Percentiles rank a stretch among this genome's conserved stretches.
These are phyloP conservation scores for Trisateles emortualis DNA, from an alignment of 2,888 invertebrate genomes.

Conservation along the genomic window DNA sequence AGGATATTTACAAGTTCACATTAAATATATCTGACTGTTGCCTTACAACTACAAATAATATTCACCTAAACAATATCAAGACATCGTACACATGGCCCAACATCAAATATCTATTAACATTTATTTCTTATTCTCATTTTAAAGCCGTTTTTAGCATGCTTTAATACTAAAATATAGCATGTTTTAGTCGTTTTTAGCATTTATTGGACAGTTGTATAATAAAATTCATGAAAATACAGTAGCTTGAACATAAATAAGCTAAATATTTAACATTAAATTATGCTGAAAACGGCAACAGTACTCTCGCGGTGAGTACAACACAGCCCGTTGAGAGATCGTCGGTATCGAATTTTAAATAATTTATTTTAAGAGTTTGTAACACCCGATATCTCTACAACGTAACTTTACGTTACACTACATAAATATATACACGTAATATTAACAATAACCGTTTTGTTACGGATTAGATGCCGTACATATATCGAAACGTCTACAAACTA, in stretches of 20 bases:
- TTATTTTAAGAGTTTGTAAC: slow-evolving; percentile 37
- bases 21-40: slow-evolving; percentile 65
- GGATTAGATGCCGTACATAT: slow-evolving; percentile 56
- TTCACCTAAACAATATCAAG: slow-evolving; percentile 53
- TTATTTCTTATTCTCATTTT: slow-evolving; percentile 45
- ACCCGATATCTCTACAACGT: slow-evolving; percentile 41
- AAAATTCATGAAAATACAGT: too few species aligned
- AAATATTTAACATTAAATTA: too few species aligned
- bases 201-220: too few species aligned
- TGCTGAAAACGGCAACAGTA: too few species aligned
- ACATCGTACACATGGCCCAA: slow-evolving; percentile 59
- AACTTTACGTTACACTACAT: slow-evolving; percentile 47
- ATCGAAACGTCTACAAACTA: slow-evolving; percentile 66
- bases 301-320: slow-evolving; percentile 33
- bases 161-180: too few species aligned
- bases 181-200: too few species aligned
- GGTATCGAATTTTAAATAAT: slow-evolving; percentile 47
- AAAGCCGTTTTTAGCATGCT: too few species aligned
- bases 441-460: slow-evolving; percentile 61
- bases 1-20: slow-evolving; percentile 62
- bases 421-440: slow-evolving; percentile 61
- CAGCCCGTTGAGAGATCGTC: slow-evolving; percentile 44
- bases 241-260: too few species aligned
- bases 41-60: slow-evolving; percentile 58
- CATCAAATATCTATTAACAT: slow-evolving; percentile 52